Base-by-base conservation (phyloP, 2,797 vertebrate genomes). In the Anas acuta region DNA sequence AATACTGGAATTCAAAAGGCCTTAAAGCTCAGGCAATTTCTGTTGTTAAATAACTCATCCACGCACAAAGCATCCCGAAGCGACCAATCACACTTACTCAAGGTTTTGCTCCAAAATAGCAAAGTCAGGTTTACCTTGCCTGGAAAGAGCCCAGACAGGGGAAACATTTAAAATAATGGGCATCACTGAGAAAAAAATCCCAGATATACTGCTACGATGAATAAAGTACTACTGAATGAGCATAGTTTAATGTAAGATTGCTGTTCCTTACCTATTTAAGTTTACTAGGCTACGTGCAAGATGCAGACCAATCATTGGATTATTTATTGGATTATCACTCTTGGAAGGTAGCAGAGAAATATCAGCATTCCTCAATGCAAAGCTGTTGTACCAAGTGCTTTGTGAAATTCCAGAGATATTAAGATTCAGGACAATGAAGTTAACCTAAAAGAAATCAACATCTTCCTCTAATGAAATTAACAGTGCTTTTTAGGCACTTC, bases 381-480 rank as follows among this genome's bases (percentile, higher is more conserved):
- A 92, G 60, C 15, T 56, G 10, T 41, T 79, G 12, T 73, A 71
- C 62, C 39, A 54, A 77, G 8, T 47, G 39, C 23, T 84, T 92
- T 89, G 90, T 25, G 23, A 66, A 92, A 90, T 77, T 73, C 39
- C 67, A 79, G 10, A 58, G 11, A 53, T 78, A 62, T 23, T 57
- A 88, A 77, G n/a, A 75, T 10, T 19, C 41, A 37, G 62, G 56
- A 84, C 80, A 92, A 91, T n/a, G 14, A 96, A 87, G 51, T 80
- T 61, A 91, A 67, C 54, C 64, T 74, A 53, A 93, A 73, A 71
- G 72, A 94, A 91, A 80, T 60, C 16, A 22, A 43, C 45, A 33
- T 26, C 53, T 32, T 79, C 43, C 32, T 69, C 77, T 89, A 95
- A 90, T 15, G 17, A 91, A 96, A 92, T 80, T 89, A 94, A 53